Evolutionary conservation across 2,797 vertebrate species (phyloP), one percentile per base, ranked within the genome.

Genomic region (Scleropages formosus): DNA sequence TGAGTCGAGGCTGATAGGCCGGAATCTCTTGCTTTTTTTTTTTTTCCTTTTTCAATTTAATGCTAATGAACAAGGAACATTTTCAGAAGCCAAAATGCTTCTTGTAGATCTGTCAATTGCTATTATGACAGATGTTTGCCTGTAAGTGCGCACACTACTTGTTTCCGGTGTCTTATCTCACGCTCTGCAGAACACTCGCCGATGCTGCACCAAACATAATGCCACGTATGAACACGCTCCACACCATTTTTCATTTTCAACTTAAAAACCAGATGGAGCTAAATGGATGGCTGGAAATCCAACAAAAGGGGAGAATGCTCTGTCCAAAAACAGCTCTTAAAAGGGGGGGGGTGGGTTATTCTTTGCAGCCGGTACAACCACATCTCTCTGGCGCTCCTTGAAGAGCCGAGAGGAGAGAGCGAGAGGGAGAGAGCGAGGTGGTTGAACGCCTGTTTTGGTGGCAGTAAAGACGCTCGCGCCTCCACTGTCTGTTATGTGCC

Each of bases 41-140:
- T 94, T 94, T 95, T 92, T 83, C 84, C 9, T 70, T 70, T 70
- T 53, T 53, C 22, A 1, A 72, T 44, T 44, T 93, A 98, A 99
- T 98, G 96, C 96, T 98, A 99, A 99, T 99, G 96, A 72, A 98
- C 94, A 94, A 95, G 96, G 95, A 97, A 92, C 95, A 94, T 94
- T 60, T 96, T 97, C 92, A 89, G 87, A 90, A 93, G 96, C 95
- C 96, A 96, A 96, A 96, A 89, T 94, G 87, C 92, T 95, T 97
- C 95, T 96, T 78, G 61, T 97, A 99, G 97, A 99, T 99, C 96
- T 97, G 96, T 98, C 96, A 97, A 94, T 95, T 96, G 94, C 95
- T 96, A 95, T 98, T 98, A 97, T 98, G 96, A 99, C 97, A 97
- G 96, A 98, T 99, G 98, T 99, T 98, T 98, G 94, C 96, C 97